Base-by-base conservation (phyloP, 2,888 invertebrate genomes). In the Lasioglossum pauxillum region DNA sequence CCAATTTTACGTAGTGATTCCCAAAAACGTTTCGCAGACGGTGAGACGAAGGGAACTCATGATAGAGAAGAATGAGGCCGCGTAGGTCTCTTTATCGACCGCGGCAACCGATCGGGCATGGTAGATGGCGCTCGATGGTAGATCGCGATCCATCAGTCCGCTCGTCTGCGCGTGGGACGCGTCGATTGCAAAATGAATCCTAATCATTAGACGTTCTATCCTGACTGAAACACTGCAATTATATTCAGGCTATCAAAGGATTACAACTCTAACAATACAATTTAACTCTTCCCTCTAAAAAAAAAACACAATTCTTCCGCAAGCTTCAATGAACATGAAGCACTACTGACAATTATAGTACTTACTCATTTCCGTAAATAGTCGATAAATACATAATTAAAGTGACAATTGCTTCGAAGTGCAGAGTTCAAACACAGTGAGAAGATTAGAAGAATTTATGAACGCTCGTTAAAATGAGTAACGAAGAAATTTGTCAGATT, bases 51-150 rank as follows among this genome's bases (percentile, higher is more conserved):
- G 35, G 41, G n/a, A 41, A 31, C 31, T 64, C 16, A n/a, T 14
- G 60, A 27, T 60, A 41, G 69, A 69, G 38, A 31, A 14, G 14
- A 23, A 23, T 12, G 69, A 69, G 38, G 2, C 41, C 46, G 16
- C 31, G 69, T 49, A 19, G 64, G 72, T 78, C 83, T 53, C 35
- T 53, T 85, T 85, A 85, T 85, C 85, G 85, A 84, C 85, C 84
- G 85, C 72, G 85, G 19, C 67, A 27, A 73, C 53, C 60, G 78
- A 76, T 84, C 84, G 67, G 44, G 23, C 44, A 78, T 19, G 79
- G 14, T 73, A 85, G 85, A 85, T 85, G 85, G 79, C 85, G 85
- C 79, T 69, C 73, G 84, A 31, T 19, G 53, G 57, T 73, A 73
- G 73, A 46, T 35, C 31, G 27, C 46, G 38, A 72, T 19, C 10